Conservation (phyloP, 2,797 vertebrate species). For the Lophius americanus region DNA sequence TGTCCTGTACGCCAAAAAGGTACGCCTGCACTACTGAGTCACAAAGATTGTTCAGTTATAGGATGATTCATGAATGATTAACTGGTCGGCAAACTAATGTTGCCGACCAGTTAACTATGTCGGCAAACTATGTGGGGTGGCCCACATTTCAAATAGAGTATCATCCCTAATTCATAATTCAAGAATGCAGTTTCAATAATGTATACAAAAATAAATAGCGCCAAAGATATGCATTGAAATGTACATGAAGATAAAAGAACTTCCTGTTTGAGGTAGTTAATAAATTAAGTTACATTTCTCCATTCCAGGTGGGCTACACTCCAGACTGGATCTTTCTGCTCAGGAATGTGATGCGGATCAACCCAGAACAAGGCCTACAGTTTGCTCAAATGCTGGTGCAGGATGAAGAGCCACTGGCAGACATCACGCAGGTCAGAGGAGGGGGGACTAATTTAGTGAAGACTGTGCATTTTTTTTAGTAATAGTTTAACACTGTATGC, state of each 20-base stretch:
- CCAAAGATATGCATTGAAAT: background rate
- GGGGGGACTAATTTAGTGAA: too few species aligned
- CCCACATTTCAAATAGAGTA: too few species aligned
- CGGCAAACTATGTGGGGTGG: too few species aligned
- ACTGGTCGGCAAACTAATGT: too few species aligned
- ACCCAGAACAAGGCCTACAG: slow-evolving; percentile 97
- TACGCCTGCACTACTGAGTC: slow-evolving; percentile 57
- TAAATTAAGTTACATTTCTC: background rate
- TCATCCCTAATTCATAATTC: background rate
- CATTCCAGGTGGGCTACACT: slow-evolving; percentile 93
- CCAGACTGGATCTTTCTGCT: slow-evolving; percentile 99
- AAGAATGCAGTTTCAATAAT: background rate
- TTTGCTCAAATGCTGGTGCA: slow-evolving; percentile 99
- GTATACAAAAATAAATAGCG: too few species aligned
- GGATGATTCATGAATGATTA: too few species aligned
- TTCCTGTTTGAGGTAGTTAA: background rate
- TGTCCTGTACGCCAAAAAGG: slow-evolving; percentile 98
- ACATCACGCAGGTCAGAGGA: slow-evolving; percentile 94
- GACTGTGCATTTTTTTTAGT: background rate
- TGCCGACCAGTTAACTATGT: too few species aligned
- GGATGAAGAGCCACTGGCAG: slow-evolving; percentile 97
- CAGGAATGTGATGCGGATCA: slow-evolving; percentile 98
- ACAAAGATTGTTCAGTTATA: too few species aligned
- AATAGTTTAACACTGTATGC: background rate
- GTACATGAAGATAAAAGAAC: background rate